These are phyloP conservation scores for Acyrthosiphon pisum DNA, from an alignment of 1,140 invertebrate species.

Conservation along the genomic window DNA sequence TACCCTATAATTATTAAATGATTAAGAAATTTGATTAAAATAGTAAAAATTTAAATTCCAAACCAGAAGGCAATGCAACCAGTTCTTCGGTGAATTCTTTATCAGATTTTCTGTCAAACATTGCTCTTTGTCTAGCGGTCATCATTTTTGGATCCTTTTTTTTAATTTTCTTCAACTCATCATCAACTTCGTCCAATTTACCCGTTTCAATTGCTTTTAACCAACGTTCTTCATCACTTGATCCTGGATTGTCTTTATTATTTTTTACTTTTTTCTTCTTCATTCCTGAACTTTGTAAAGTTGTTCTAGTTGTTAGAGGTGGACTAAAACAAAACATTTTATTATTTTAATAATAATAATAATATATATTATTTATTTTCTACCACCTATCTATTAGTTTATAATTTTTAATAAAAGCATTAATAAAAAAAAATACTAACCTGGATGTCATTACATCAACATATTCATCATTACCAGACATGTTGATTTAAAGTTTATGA, in stretches of 20 bases:
- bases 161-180: constrained; percentile 93
- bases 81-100: constrained; percentile 76
- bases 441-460: constrained; percentile 42
- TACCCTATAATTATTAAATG: constrained; percentile 68
- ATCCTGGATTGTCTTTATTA: constrained; percentile 77
- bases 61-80: constrained; percentile 83
- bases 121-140: constrained; percentile 91
- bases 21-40: neutral
- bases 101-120: constrained; percentile 85
- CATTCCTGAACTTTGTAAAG: constrained; percentile 63
- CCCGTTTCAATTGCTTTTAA: constrained; percentile 93
- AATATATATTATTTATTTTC: neutral
- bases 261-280: constrained; percentile 73
- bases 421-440: constrained; percentile 10
- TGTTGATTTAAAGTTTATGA: neutral
- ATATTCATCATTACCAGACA: constrained; percentile 42
- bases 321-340: constrained; percentile 59
- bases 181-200: constrained; percentile 92
- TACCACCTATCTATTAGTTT: constrained; percentile 57
- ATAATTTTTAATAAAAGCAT: constrained; percentile 56
- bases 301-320: constrained; percentile 62
- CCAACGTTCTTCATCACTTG: constrained; percentile 92
- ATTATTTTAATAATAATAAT: too few species aligned
- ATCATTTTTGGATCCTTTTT: constrained; percentile 90
- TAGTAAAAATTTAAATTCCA: neutral